Percentiles rank a stretch among this genome's conserved stretches.
Conservation (phyloP, 1,140 invertebrate genomes). For the Rhyacophila brunnea region DNA sequence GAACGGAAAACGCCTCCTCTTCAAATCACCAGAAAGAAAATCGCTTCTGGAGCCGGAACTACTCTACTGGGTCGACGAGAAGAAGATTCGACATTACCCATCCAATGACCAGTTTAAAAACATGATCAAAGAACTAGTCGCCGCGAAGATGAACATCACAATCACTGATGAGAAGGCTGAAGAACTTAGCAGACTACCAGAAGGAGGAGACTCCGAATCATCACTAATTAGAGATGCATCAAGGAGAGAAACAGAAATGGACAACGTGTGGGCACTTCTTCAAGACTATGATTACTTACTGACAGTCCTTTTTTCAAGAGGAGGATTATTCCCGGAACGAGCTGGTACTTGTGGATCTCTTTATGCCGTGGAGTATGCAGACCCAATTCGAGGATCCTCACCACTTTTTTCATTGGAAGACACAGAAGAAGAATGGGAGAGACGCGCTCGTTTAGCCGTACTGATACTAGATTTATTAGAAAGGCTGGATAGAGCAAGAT, state of each 20-base stretch:
- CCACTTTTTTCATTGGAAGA: slow-evolving; percentile 45
- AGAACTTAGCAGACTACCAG: slow-evolving; percentile 47
- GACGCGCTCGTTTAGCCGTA: slow-evolving; percentile 55
- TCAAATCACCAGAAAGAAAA: slow-evolving; percentile 53
- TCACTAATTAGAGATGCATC: slow-evolving; percentile 6
- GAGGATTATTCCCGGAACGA: slow-evolving; percentile 63
- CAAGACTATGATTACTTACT: slow-evolving; percentile 68
- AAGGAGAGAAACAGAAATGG: slow-evolving; percentile 51
- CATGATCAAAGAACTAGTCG: slow-evolving; percentile 53
- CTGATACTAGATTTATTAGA: slow-evolving; percentile 62
- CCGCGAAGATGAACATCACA: slow-evolving; percentile 55
- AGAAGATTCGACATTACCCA: slow-evolving; percentile 53
- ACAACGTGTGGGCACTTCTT: slow-evolving; percentile 61
- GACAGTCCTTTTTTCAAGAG: slow-evolving; percentile 57
- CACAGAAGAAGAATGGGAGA: slow-evolving; percentile 49
- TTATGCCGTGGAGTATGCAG: slow-evolving; percentile 62
- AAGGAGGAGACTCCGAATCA: slow-evolving; percentile 38
- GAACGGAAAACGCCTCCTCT: slow-evolving; percentile 54
- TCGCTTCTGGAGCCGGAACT: slow-evolving; percentile 40
- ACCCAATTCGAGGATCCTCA: slow-evolving; percentile 45
- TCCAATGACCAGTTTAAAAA: slow-evolving; percentile 54
- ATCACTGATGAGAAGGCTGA: slow-evolving; percentile 48
- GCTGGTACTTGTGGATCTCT: slow-evolving; percentile 64
- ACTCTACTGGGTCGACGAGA: slow-evolving; percentile 54
- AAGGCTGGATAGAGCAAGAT: slow-evolving; percentile 59